Evolutionary conservation across 2,888 invertebrate species (phyloP), one percentile per base, ranked within the genome.

Genomic region (Temnothorax ravouxi): DNA sequence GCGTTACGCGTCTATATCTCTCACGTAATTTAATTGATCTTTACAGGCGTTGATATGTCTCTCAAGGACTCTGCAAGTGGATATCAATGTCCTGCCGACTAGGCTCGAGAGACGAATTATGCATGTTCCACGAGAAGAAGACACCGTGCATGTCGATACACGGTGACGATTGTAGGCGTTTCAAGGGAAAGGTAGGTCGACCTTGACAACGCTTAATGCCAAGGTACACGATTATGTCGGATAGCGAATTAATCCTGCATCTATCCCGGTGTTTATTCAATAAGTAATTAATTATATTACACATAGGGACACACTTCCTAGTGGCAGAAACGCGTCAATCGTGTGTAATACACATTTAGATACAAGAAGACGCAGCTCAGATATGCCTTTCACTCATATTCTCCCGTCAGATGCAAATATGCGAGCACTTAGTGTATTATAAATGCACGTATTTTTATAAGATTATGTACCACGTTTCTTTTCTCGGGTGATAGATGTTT

Each of bases 101-200:
- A 76, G 44, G 6, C 29, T 41, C 3, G 38, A 34, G 69, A 13
- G 25, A 69, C 69, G 21, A 44, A 21, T 56, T 69, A 69, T 44
- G 25, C 54, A 34, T 34, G 15, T 4, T 64, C 52, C n/a, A 69
- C 13, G 25, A 44, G 61, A 50, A 18, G 50, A 61, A 25, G 62
- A 74, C 15, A 66, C 11, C 64, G 59, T 52, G 77, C 56, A 59
- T 75, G 25, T 66, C 25, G 54, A 84, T 79, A 67, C 76, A 67
- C 76, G 9, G 9, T 67, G 80, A 86, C 77, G 84, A 69, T 83
- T 76, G 41, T 84, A 83, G 83, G 83, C 56, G 83, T 90, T 89
- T 91, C 89, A 88, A 91, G 89, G 91, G 90, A 91, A 91, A 91
- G 87, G 88, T 89, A 75, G 86, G 84, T 88, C 86, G 82, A 81